Base-by-base conservation (phyloP, 2,113 vertebrate genomes). In the Scophthalmus maximus region DNA sequence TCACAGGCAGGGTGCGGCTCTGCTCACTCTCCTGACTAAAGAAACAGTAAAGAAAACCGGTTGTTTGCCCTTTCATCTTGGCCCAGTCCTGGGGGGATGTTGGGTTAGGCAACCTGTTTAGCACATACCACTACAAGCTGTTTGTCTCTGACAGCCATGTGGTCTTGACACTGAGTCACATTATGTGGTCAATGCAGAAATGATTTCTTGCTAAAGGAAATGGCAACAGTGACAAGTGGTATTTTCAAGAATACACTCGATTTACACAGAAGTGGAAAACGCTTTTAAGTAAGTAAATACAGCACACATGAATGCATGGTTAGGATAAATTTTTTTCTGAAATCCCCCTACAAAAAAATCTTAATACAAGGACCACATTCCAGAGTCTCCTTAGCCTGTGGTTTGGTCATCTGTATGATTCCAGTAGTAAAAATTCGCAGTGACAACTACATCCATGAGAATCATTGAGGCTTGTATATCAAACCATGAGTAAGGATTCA, bases 1-100 rank as follows among this genome's bases (percentile, higher is more conserved):
- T 93, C 91, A 90, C 38, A 61, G 53, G 83, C 84, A 80, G 91
- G 91, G 91, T 74, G 91, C 53, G 83, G 87, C 72, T 83, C 61
- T 3, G 3, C 46, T 79, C 69, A n/a, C 60, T 40, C 83, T 68
- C 30, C 72, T 10, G 68, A 82, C 58, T 34, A 34, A 68, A 84
- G 75, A 87, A 71, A 83, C 62, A 81, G 80, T 59, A 74, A 67
- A 76, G 59, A 87, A 84, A 87, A 78, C 68, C 61, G 78, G 76
- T 83, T 65, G 56, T 65, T 80, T 78, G 80, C 51, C 67, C 79
- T 84, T 91, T 92, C 56, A 82, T 85, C 65, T 85, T 1, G 2
- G 57, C 34, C n/a, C 44, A 23, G 76, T 78, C 57, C 80, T 10
- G 47, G 50, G 23, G 40, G 59, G 57, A 25, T 71, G 75, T 67